Base-by-base conservation (phyloP, 2,888 invertebrate species). In the Enoplolaimus lenunculus region DNA sequence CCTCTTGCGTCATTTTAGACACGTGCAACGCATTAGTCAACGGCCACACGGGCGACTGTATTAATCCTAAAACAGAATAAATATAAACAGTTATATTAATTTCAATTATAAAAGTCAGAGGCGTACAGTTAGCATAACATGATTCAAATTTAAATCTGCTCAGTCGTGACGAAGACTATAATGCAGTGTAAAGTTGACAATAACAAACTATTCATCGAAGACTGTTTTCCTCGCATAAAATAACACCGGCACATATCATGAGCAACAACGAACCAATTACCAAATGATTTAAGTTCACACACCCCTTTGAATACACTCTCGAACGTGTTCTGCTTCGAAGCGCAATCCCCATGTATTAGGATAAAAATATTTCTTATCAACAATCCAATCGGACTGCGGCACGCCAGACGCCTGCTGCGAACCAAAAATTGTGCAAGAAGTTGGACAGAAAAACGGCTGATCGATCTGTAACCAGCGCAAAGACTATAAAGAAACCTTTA, bases 261-360 rank as follows among this genome's bases (percentile, higher is more conserved):
- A n/a, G n/a, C n/a, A n/a, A n/a, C n/a, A n/a, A n/a, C n/a, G n/a
- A n/a, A n/a, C n/a, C n/a, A n/a, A n/a, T n/a, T n/a, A n/a, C n/a
- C n/a, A n/a, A n/a, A n/a, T n/a, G n/a, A n/a, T n/a, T n/a, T n/a
- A n/a, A n/a, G n/a, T n/a, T n/a, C n/a, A 60, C 34, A 35, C 31
- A 78, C 78, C 78, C 72, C 74, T 72, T 65, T 70, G 60, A 28
- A 78, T 72, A 70, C 75, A 75, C 29, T 75, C 69, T 26, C 75
- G 71, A 13, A 74, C 75, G 28, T 73, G 73, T 30, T 74, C 73
- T 29, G 77, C 77, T 71, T 78, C 77, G 69, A 75, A 77, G 3
- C 72, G 65, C n/a, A 79, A 60, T 2, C 77, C 78, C 28, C 72
- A 73, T 70, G 76, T 74, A 68, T 78, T 75, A 0, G 1, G 1